phyloP scores from a whole-genome alignment of 2,113 vertebrate species.

The Heptranchias perlo region DNA sequence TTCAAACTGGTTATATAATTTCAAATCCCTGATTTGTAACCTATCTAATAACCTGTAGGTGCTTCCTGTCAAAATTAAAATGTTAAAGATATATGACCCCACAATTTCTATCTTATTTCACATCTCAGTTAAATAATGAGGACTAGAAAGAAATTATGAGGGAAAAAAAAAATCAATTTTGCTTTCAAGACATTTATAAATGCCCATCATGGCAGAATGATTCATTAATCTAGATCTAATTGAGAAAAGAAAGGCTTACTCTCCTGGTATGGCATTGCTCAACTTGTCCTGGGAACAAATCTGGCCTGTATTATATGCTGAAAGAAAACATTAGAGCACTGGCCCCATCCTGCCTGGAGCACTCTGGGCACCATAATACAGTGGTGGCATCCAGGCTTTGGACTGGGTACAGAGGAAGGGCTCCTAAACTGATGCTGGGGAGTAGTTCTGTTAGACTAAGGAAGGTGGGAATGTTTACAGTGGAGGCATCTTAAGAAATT shows the following conservation, averaged over 20 bases:
- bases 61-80: neutral
- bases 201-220: neutral
- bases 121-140: neutral
- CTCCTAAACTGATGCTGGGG: neutral
- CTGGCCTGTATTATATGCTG: neutral
- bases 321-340: neutral
- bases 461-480: neutral
- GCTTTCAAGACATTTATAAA: neutral
- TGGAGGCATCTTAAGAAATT: neutral
- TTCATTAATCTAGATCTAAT: neutral
- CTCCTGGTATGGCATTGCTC: neutral
- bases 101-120: neutral
- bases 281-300: neutral
- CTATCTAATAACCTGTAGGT: neutral
- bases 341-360: no score
- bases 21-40: neutral
- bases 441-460: neutral
- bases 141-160: neutral
- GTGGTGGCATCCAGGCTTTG: neutral
- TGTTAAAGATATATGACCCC: neutral
- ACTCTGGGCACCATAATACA: neutral
- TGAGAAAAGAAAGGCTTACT: neutral
- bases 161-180: neutral
- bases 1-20: neutral
- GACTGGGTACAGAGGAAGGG: neutral